Evolutionary conservation across 2,888 invertebrate genomes (phyloP).

Genomic region (Drosophila demipolita): DNA sequence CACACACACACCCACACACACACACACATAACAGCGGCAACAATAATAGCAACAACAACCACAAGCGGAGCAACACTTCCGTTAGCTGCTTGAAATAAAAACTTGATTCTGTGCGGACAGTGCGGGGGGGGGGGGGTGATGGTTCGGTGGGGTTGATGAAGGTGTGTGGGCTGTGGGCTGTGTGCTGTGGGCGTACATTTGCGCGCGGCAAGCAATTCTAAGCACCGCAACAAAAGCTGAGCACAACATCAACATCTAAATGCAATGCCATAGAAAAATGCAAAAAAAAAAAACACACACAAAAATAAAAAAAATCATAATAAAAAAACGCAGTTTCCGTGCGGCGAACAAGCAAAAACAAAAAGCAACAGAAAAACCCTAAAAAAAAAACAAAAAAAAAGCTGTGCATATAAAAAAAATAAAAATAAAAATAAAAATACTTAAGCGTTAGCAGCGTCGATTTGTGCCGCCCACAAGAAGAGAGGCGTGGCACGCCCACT

Average conservation of each 20-base stretch:
- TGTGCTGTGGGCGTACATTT: conserved; percentile 3
- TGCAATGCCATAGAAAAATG: conserved; percentile 69
- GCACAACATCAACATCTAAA: conserved; percentile 74
- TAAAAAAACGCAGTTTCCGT: conserved; percentile 74
- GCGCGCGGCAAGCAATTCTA: conserved; percentile 60
- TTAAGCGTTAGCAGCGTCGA: conserved; percentile 74
- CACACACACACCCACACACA: conserved; percentile 40
- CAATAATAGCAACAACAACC: conserved; percentile 26
- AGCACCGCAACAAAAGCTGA: conserved; percentile 76
- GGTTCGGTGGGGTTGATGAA: not conserved
- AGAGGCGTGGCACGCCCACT: conserved; percentile 18
- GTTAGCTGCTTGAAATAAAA: conserved; percentile 78
- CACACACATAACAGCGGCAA: conserved; percentile 17
- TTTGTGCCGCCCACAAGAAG: conserved; percentile 67
- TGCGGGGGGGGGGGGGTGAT: not conserved
- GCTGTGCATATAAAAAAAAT: conserved; percentile 28
- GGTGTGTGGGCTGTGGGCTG: not conserved
- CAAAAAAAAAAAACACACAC: conserved; percentile 37
- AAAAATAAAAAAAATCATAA: conserved; percentile 40
- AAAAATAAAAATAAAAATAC: conserved; percentile 47
- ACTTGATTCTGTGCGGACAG: conserved; percentile 64
- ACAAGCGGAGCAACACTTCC: conserved; percentile 66
- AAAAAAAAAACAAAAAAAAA: conserved; percentile 26
- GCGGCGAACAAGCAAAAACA: conserved; percentile 48
- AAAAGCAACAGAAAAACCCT: conserved; percentile 30